Evolutionary conservation across 2,888 invertebrate species (phyloP).

Genomic region (Mesoligia furuncula): DNA sequence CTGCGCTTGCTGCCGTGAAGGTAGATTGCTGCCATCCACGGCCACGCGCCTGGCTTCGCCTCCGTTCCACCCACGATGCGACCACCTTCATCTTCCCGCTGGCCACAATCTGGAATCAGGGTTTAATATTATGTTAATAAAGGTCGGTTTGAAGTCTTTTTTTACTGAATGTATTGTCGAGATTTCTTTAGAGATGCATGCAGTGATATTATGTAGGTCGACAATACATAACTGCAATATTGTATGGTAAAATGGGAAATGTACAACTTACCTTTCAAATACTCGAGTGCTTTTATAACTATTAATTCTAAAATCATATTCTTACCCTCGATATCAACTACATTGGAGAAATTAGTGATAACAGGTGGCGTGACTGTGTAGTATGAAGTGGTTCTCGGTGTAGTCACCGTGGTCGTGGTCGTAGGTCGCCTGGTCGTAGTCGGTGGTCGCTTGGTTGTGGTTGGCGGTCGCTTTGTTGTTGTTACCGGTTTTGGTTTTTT

Average conservation of each 20-base stretch:
- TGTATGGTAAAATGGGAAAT: neutral
- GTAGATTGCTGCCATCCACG: conserved; percentile 99
- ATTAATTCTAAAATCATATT: conserved; percentile 32
- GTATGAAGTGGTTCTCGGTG: conserved; percentile 84
- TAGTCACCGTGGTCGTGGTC: conserved; percentile 73
- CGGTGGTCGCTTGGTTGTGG: conserved; percentile 76
- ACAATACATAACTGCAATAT: neutral
- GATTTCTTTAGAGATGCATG: neutral
- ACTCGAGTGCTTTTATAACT: neutral
- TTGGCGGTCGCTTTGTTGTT: conserved; percentile 69
- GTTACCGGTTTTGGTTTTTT: conserved; percentile 77
- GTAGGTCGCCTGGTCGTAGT: conserved; percentile 74
- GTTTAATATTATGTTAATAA: neutral
- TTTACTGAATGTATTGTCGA: neutral
- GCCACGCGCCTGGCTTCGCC: conserved; percentile 96
- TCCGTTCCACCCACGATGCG: conserved; percentile 97
- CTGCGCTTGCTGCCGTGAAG: conserved; percentile 95
- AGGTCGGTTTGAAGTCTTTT: neutral
- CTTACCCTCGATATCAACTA: conserved; percentile 89
- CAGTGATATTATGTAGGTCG: neutral
- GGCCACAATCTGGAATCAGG: conserved; percentile 93
- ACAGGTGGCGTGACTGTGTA: conserved; percentile 84
- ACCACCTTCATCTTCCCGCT: conserved; percentile 95
- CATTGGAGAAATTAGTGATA: conserved; percentile 86
- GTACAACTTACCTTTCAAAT: conserved; percentile 25